Conservation (phyloP, 2,888 invertebrate species). For the Matsumyia berberina region DNA sequence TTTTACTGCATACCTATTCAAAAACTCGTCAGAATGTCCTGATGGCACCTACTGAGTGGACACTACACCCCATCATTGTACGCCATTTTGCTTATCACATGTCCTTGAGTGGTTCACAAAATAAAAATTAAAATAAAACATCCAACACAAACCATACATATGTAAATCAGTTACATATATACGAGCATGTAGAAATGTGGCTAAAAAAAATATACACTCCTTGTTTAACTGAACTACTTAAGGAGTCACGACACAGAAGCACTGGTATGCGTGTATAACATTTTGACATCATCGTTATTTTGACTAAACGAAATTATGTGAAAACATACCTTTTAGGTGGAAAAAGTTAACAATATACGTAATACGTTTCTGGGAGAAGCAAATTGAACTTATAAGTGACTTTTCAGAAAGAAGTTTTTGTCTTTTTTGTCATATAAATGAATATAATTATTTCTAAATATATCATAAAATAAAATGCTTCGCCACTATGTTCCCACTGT, state of each 20-base stretch:
- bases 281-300: conserved; percentile 73
- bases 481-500: too few species aligned
- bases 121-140: conserved; percentile 62
- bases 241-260: conserved; percentile 22
- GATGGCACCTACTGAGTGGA: conserved; percentile 49
- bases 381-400: neutral
- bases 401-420: neutral
- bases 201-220: conserved; percentile 35
- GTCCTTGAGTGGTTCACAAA: conserved; percentile 61
- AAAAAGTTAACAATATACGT: neutral
- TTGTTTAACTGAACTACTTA: conserved; percentile 21
- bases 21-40: conserved; percentile 35
- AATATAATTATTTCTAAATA: too few species aligned
- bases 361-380: neutral
- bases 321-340: neutral
- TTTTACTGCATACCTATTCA: conserved; percentile 17
- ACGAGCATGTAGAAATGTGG: neutral
- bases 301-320: conserved; percentile 15
- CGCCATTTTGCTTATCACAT: conserved; percentile 49
- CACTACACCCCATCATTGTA: conserved; percentile 19
- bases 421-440: too few species aligned
- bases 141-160: conserved; percentile 7
- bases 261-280: conserved; percentile 19
- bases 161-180: neutral
- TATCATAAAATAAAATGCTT: too few species aligned